phyloP scores from a whole-genome alignment of 2,113 vertebrate genomes.

The Corynorhinus townsendii region DNA sequence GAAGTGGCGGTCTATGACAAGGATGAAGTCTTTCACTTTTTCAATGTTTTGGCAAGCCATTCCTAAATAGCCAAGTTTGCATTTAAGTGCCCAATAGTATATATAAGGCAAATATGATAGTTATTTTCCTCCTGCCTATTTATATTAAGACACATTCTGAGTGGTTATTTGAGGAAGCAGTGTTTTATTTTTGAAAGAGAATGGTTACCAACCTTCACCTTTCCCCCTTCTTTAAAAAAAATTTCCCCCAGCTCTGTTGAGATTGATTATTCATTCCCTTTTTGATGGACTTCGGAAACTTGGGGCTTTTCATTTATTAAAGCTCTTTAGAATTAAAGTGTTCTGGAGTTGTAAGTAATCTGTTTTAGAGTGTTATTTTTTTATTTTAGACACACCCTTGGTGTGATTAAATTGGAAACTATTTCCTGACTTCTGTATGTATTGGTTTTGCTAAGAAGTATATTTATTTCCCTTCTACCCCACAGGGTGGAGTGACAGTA shows the following conservation, averaged over 20 bases:
- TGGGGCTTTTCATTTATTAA: slow-evolving; percentile 54
- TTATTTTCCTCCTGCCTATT: not conserved
- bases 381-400: not conserved
- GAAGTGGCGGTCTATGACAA: slow-evolving; percentile 96
- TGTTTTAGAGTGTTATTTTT: slow-evolving; percentile 44
- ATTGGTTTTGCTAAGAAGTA: slow-evolving; percentile 14
- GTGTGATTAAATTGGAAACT: slow-evolving; percentile 21
- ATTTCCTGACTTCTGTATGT: not conserved
- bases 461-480: not conserved
- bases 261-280: slow-evolving; percentile 19
- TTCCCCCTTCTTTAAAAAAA: not conserved
- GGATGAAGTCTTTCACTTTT: slow-evolving; percentile 96
- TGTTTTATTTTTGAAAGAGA: slow-evolving; percentile 35
- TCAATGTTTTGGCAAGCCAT: slow-evolving; percentile 95
- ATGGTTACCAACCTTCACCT: not conserved
- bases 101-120: not conserved
- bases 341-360: slow-evolving; percentile 38
- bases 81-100: not conserved
- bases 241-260: not conserved
- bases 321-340: slow-evolving; percentile 52
- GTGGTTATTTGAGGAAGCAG: slow-evolving; percentile 25
- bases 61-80: slow-evolving; percentile 77
- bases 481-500: not conserved
- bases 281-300: slow-evolving; percentile 38
- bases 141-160: slow-evolving; percentile 19